These are phyloP conservation scores for Graptemys geographica DNA, from an alignment of 2,797 vertebrate genomes.

Conservation along the genomic window DNA sequence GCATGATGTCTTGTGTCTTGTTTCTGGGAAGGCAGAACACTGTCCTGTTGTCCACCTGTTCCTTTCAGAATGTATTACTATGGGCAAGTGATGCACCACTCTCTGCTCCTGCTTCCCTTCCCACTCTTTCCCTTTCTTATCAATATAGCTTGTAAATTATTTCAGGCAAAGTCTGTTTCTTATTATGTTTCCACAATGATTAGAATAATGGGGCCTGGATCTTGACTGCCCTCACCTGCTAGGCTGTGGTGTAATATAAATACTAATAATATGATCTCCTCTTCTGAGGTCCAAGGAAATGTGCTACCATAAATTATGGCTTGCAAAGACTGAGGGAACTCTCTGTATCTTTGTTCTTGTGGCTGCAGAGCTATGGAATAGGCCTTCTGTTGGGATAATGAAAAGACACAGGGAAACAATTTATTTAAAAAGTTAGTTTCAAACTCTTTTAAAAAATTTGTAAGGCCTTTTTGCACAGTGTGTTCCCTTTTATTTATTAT, in stretches of 20 bases:
- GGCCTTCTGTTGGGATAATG: not conserved
- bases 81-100: not conserved
- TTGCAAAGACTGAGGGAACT: not conserved
- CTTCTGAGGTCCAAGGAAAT: not conserved
- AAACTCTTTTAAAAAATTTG: slow-evolving; percentile 9
- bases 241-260: not conserved
- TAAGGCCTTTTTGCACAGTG: not conserved
- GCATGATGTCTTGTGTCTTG: not conserved
- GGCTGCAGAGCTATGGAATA: not conserved
- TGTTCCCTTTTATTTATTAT: not conserved
- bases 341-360: not conserved
- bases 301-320: not conserved
- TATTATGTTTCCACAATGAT: fast-evolving
- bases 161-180: not conserved
- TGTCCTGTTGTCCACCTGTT: not conserved
- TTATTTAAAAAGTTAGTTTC: slow-evolving; percentile 3
- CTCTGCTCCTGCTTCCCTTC: not conserved
- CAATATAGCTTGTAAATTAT: not conserved
- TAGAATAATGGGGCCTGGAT: not conserved
- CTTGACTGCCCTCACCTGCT: not conserved
- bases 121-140: not conserved
- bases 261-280: not conserved
- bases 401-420: not conserved
- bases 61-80: not conserved
- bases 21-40: not conserved